These are phyloP conservation scores for Hydra vulgaris DNA, from an alignment of 30 jellyfish, hydroid and myxozoan genomes.

Conservation along the genomic window DNA sequence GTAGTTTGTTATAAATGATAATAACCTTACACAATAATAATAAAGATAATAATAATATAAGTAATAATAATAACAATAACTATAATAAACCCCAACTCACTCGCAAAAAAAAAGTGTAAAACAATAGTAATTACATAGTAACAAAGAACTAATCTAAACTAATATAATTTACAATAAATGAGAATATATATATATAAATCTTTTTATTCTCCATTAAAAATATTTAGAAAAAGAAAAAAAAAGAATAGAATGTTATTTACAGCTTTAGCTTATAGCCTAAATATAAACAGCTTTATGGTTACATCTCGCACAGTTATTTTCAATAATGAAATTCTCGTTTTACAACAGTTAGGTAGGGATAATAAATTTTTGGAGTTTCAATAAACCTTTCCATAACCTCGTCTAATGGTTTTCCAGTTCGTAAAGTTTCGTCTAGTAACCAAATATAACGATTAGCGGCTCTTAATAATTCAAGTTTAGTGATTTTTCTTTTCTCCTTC, in stretches of 20 bases:
- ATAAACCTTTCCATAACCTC: slow-evolving; percentile 19
- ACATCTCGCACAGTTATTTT: background rate
- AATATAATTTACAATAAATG: background rate
- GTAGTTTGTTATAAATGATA: no score
- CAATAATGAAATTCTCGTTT: background rate
- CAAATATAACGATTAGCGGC: slow-evolving; percentile 80
- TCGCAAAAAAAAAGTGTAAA: no score
- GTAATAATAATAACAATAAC: no score
- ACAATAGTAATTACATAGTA: no score
- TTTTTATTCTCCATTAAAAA: background rate
- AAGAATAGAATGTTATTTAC: no score
- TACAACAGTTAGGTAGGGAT: background rate
- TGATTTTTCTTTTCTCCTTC: slow-evolving; percentile 60
- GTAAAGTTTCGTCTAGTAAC: slow-evolving; percentile 54
- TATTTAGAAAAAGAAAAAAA: background rate
- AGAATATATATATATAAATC: background rate
- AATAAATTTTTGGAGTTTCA: background rate
- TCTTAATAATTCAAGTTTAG: slow-evolving; percentile 71
- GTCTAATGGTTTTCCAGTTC: slow-evolving; percentile 46
- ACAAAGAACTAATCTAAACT: no score
- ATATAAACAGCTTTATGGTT: background rate
- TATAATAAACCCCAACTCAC: no score
- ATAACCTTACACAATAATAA: no score
- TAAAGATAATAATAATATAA: no score
- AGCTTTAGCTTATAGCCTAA: no score